Evolutionary conservation across 2,113 vertebrate genomes (phyloP).

Genomic region (Octodon degus): DNA sequence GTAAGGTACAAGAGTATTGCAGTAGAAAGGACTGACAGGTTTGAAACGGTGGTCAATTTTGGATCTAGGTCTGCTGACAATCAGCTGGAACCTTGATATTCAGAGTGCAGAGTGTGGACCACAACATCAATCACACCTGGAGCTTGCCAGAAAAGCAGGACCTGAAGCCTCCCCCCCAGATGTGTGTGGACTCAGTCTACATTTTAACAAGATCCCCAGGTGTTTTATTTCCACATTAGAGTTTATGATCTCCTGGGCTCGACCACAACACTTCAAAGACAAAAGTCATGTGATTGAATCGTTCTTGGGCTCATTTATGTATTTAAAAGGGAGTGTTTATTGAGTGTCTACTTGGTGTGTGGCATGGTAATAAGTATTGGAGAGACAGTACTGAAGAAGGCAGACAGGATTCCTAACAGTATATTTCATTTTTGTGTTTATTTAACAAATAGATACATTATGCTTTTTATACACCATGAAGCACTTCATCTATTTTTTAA

Average conservation of each 20-base stretch:
- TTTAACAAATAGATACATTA: background rate
- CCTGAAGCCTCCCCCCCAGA: background rate
- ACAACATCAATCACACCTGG: background rate
- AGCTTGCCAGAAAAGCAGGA: background rate
- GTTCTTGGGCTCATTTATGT: background rate
- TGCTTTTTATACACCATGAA: background rate
- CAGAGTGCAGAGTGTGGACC: background rate
- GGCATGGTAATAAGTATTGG: background rate
- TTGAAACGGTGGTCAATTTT: background rate
- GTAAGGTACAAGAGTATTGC: background rate
- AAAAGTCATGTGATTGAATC: background rate
- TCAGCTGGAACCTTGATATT: background rate
- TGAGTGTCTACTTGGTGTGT: background rate
- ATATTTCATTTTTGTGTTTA: slow-evolving; percentile 13
- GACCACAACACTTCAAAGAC: background rate
- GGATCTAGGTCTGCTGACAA: background rate
- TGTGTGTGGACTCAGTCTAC: background rate
- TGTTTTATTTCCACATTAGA: background rate
- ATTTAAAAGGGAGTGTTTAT: slow-evolving; percentile 31
- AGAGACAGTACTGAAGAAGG: background rate
- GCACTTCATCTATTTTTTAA: background rate
- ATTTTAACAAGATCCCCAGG: background rate
- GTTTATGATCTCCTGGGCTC: background rate
- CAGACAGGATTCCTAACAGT: background rate
- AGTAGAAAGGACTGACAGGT: background rate